These are phyloP conservation scores for Cerastis rubricosa DNA, from an alignment of 2,888 invertebrate species.

Conservation along the genomic window DNA sequence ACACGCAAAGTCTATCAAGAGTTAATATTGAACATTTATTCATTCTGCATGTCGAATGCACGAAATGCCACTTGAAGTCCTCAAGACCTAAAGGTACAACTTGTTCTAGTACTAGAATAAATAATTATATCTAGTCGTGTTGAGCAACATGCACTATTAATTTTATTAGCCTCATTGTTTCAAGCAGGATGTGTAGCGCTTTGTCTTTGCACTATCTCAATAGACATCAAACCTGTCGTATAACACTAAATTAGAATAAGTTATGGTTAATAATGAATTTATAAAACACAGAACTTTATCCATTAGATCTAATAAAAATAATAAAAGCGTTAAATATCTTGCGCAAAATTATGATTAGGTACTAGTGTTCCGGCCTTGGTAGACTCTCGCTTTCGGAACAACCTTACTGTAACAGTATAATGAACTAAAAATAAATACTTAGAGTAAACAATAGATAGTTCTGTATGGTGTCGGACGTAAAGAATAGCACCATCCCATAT, in stretches of 20 bases:
- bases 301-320: conserved; percentile 28
- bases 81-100: conserved; percentile 13
- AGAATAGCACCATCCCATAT: too few relatives aligned
- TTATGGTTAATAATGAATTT: conserved; percentile 17
- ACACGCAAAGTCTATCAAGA: conserved; percentile 23
- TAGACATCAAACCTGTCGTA: conserved; percentile 36
- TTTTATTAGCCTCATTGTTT: conserved; percentile 59
- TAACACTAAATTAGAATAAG: conserved; percentile 7
- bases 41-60: conserved; percentile 24
- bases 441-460: conserved; percentile 13
- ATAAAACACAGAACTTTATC: neutral
- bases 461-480: too few relatives aligned
- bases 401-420: conserved; percentile 61
- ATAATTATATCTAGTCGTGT: conserved; percentile 22
- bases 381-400: conserved; percentile 72
- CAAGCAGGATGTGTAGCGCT: conserved; percentile 45
- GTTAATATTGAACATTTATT: conserved; percentile 32
- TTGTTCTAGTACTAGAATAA: conserved; percentile 30
- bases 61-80: conserved; percentile 32
- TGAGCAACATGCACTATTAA: conserved; percentile 40
- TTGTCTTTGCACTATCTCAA: conserved; percentile 49
- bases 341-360: conserved; percentile 57
- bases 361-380: conserved; percentile 70
- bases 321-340: conserved; percentile 53
- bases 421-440: conserved; percentile 51